A percentile compares a stretch with the other conserved stretches of the same genome.
These are phyloP conservation scores for Oncopeltus fasciatus DNA, from an alignment of 1,140 invertebrate species.

Conservation along the genomic window DNA sequence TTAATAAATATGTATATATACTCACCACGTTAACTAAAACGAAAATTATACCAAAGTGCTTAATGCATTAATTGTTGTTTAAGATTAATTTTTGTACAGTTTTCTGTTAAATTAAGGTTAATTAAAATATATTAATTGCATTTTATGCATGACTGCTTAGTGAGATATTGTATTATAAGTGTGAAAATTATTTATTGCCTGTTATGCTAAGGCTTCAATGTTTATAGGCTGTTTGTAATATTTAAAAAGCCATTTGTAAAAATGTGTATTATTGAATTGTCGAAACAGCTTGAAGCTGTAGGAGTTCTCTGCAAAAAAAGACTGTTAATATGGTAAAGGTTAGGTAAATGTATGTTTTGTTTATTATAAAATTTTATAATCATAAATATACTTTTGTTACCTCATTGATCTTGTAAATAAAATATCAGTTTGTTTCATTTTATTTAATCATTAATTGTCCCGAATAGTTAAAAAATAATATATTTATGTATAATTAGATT, in stretches of 20 bases:
- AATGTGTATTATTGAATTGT: slow-evolving; percentile 1
- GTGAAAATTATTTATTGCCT: slow-evolving; percentile 3
- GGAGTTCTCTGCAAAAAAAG: not conserved
- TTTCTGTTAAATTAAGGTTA: not conserved
- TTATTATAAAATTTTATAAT: slow-evolving; percentile 9
- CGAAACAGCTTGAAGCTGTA: not conserved
- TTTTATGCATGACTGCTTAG: slow-evolving; percentile 6
- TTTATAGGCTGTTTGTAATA: slow-evolving; percentile 3
- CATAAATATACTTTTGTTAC: slow-evolving; percentile 10
- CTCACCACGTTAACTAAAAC: too few species aligned
- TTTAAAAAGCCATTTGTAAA: not conserved
- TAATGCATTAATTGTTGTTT: not conserved
- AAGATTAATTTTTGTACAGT: not conserved
- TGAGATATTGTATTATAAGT: slow-evolving; percentile 2
- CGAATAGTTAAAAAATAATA: too few species aligned
- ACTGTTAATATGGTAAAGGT: slow-evolving; percentile 5
- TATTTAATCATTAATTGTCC: too few species aligned
- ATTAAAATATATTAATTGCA: slow-evolving; percentile 1
- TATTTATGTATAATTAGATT: too few species aligned
- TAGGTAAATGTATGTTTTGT: slow-evolving; percentile 9
- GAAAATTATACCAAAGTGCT: not conserved
- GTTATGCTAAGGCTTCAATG: slow-evolving; percentile 2
- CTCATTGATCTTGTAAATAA: slow-evolving; percentile 2
- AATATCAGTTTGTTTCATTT: not conserved
- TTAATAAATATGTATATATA: not conserved